Evolutionary conservation across 2,113 vertebrate species (phyloP), one percentile per base, ranked within the genome.

Genomic region (Pitta sordida): DNA sequence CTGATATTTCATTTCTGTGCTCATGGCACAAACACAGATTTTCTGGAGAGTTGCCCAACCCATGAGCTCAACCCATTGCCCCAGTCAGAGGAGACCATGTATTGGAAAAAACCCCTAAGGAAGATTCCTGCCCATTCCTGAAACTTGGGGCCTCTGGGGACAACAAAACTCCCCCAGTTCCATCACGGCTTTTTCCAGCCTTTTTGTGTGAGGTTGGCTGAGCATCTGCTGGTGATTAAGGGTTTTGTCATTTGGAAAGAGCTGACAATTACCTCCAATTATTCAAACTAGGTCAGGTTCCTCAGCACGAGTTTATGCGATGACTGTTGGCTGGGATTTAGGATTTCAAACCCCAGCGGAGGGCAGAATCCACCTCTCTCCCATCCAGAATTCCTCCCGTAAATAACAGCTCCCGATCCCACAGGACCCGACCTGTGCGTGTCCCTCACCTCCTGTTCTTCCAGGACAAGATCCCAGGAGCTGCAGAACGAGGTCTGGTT

Each of bases 181-280:
- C 58, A 53, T 43, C 43, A 44, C 3, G 65, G 65, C 23, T 36
- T 94, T 79, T 94, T 79, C 49, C 49, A 93, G 92, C 41, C 65
- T 58, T 27, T 79, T 49, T 84, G 13, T 89, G 81, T 63, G 70
- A 78, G 83, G 23, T 43, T 89, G 89, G 74, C 53, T 62, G 71
- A 93, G 94, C 96, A 96, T 93, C 94, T 96, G 93, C 89, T 92
- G 86, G 32, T 87, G 89, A 94, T 96, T 95, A 95, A 91, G 84
- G 30, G 46, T 36, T 94, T 92, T 96, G 78, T 92, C 84, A 86
- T 96, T 91, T 91, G 92, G 83, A 91, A 94, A 92, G 86, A 53
- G 89, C 81, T 94, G 86, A 92, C 94, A 95, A 76, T 93, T 91
- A 94, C 78, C 91, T 87, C 86, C 68, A 87, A 94, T 95, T 89